These are phyloP conservation scores for Heliconius nattereri DNA, from an alignment of 1,140 invertebrate genomes.

Conservation along the genomic window DNA sequence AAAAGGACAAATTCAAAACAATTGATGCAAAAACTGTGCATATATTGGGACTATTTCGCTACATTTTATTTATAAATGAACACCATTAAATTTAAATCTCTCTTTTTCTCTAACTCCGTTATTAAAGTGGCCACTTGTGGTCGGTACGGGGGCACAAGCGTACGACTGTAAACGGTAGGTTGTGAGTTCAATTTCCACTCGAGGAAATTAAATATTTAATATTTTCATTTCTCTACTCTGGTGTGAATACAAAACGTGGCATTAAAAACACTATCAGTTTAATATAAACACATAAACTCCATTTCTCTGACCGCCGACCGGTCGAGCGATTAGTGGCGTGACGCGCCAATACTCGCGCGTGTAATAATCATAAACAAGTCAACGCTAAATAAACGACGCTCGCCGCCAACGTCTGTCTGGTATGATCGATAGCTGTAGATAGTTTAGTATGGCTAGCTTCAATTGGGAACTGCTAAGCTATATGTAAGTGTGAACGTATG, in stretches of 20 bases:
- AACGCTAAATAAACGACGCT: conserved; percentile 1
- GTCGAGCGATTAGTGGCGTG: background rate
- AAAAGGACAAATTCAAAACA: background rate
- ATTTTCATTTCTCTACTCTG: no score
- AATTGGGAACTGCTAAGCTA: background rate
- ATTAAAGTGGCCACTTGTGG: no score
- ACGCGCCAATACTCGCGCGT: background rate
- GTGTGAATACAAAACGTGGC: no score
- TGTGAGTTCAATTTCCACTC: no score
- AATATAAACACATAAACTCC: background rate
- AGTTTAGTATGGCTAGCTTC: background rate
- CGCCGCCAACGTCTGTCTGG: conserved; percentile 2
- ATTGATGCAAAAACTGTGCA: background rate
- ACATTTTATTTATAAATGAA: no score
- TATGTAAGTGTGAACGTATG: no score
- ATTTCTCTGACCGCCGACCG: background rate
- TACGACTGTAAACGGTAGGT: no score
- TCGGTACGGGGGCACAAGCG: no score
- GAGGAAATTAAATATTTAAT: no score
- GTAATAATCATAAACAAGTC: conserved; percentile 21
- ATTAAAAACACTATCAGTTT: background rate
- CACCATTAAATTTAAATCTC: no score
- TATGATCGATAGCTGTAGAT: conserved; percentile 10
- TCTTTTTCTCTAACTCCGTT: no score
- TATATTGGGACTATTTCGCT: no score